phyloP scores from a whole-genome alignment of 1,140 invertebrate species.

The Caenorhabditis elegans region DNA sequence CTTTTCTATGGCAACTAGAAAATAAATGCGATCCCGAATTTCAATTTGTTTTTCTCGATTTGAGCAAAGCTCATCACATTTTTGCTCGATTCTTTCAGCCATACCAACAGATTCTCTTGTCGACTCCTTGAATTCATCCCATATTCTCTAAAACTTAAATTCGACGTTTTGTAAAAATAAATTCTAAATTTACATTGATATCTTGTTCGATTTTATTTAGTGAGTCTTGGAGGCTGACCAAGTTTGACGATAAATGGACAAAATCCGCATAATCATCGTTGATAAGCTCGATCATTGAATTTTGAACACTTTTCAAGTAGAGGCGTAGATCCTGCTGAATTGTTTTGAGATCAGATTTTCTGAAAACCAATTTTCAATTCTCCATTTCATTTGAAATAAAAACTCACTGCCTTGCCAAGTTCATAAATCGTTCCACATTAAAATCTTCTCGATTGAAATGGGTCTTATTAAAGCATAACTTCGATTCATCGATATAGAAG shows the following conservation, averaged over 20 bases:
- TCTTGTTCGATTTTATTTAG: conserved; percentile 59
- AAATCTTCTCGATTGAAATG: conserved; percentile 75
- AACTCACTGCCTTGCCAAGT: conserved; percentile 71
- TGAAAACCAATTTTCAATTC: background rate
- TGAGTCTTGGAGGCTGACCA: conserved; percentile 70
- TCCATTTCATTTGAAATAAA: background rate
- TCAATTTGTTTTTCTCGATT: conserved; percentile 32
- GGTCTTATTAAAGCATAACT: conserved; percentile 55
- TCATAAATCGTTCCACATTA: conserved; percentile 80
- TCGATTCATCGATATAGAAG: conserved; percentile 39
- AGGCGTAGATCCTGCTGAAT: conserved; percentile 85
- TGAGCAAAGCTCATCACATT: conserved; percentile 30
- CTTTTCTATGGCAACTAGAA: background rate
- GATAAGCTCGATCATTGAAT: conserved; percentile 91
- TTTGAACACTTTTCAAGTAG: conserved; percentile 83
- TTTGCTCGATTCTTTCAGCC: conserved; percentile 29
- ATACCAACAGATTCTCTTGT: conserved; percentile 28
- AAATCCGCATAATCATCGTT: conserved; percentile 96
- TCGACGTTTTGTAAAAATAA: background rate
- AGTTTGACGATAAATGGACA: conserved; percentile 88
- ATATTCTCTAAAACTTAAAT: conserved; percentile 34
- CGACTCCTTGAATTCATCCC: conserved; percentile 42
- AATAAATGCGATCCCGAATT: conserved; percentile 2
- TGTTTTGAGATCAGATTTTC: conserved; percentile 81
- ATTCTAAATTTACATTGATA: conserved; percentile 48